These are phyloP conservation scores for Xiphophorus hellerii DNA, from an alignment of 2,113 vertebrate species.

Conservation along the genomic window DNA sequence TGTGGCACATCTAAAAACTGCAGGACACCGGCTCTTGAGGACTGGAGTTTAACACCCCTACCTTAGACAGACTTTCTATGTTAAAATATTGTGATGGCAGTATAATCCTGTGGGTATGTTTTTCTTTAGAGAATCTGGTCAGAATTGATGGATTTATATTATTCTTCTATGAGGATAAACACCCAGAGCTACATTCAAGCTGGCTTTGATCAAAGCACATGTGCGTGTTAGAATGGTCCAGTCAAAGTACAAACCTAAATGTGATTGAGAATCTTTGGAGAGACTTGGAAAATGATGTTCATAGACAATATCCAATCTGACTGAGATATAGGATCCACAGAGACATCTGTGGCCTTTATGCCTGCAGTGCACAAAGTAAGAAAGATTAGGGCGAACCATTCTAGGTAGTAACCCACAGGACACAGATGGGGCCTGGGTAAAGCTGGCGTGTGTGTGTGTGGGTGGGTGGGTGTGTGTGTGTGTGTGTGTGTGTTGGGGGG, in stretches of 20 bases:
- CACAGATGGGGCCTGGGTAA: constrained; percentile 51
- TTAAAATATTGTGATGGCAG: no score
- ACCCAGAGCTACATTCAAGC: background rate
- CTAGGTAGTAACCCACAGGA: constrained; percentile 34
- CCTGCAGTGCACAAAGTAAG: constrained; percentile 48
- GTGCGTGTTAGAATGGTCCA: background rate
- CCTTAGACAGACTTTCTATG: background rate
- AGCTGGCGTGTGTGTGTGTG: constrained; percentile 1
- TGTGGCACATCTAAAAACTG: no score
- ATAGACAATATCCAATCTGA: background rate
- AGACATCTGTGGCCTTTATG: constrained; percentile 55
- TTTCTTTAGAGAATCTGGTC: no score
- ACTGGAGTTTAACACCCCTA: no score
- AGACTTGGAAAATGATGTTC: background rate
- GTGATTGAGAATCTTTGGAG: background rate
- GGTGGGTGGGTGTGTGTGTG: background rate
- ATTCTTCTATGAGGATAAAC: background rate
- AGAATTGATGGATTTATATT: no score
- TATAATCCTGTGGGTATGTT: no score
- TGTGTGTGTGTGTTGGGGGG: background rate
- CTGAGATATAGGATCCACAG: constrained; percentile 27
- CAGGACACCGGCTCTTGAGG: no score
- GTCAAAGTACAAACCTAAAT: background rate
- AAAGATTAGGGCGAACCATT: constrained; percentile 51
- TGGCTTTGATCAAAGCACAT: background rate